These are phyloP conservation scores for Nilaparvata lugens DNA, from an alignment of 1,140 invertebrate species.

Conservation along the genomic window DNA sequence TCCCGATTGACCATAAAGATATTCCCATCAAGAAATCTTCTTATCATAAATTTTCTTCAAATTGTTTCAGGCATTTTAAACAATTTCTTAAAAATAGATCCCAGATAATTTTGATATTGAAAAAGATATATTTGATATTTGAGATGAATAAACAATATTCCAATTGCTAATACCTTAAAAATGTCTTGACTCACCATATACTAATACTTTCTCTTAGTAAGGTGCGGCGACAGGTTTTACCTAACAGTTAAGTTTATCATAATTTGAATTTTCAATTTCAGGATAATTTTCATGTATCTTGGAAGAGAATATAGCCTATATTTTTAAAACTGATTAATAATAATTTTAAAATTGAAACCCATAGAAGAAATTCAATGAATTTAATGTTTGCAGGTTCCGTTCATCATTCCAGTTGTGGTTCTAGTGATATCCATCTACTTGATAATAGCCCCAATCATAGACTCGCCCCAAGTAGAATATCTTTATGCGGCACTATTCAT, in stretches of 20 bases:
- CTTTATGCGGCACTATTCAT: conserved; percentile 86
- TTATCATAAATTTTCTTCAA: too few species aligned
- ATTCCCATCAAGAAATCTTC: too few species aligned
- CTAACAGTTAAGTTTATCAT: not conserved
- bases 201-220: too few species aligned
- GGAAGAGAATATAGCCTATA: not conserved
- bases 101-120: too few species aligned
- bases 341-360: not conserved
- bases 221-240: too few species aligned
- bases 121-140: too few species aligned
- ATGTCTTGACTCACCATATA: too few species aligned
- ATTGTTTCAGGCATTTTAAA: too few species aligned
- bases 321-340: not conserved
- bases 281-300: not conserved
- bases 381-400: conserved; percentile 60
- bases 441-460: conserved; percentile 85
- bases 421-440: conserved; percentile 82
- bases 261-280: not conserved
- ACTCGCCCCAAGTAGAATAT: conserved; percentile 83
- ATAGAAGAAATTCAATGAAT: not conserved
- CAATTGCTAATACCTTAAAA: too few species aligned
- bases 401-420: conserved; percentile 82
- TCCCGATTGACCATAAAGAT: too few species aligned
- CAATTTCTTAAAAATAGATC: too few species aligned
- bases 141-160: too few species aligned